Evolutionary conservation across 2,888 invertebrate species (phyloP), one percentile per base, ranked within the genome.

Genomic region (Drosophila atripex): DNA sequence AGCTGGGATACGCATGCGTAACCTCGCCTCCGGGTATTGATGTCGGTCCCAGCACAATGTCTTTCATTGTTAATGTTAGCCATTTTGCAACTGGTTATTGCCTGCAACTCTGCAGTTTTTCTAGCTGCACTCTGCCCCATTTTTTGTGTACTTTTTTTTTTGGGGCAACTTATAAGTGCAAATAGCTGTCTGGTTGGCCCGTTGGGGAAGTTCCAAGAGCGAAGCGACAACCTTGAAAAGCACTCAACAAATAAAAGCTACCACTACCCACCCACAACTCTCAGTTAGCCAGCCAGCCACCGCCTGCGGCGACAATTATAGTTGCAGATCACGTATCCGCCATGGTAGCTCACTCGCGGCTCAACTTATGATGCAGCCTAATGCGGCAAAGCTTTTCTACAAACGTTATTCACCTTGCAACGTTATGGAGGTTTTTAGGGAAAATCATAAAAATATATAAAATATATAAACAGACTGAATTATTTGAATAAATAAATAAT

Each of bases 1-100:
- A 54, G 75, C 8, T 16, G 23, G 16, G 57, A 51, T 68, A 82
- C 84, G 86, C 80, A 86, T 82, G 80, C 87, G 85, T 87, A 74
- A 60, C 82, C 47, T 16, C 45, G 63, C 72, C 76, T 58, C 11
- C 11, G 28, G 61, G 30, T 11, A 39, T 49, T 51, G 38, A 47
- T 41, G 30, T 49, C 21, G 21, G 16, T 32, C 35, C 47, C 45
- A 53, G 70, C 59, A 60, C 21, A 56, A 47, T 53, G 50, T 16
- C 38, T 49, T 63, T 49, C 43, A 45, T 65, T 49, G 59, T 70
- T 70, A 80, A 80, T 77, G 73, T 65, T 76, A 51, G 32, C 11
- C 51, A 51, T 65, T 41, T 51, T 52, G 41, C 54, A 45, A 38
- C 35, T 53, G 39, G 52, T 58, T 57, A 53, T 58, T 71, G 45